These are phyloP conservation scores for Discoglossus pictus DNA, from an alignment of 2,797 vertebrate species.

Conservation along the genomic window DNA sequence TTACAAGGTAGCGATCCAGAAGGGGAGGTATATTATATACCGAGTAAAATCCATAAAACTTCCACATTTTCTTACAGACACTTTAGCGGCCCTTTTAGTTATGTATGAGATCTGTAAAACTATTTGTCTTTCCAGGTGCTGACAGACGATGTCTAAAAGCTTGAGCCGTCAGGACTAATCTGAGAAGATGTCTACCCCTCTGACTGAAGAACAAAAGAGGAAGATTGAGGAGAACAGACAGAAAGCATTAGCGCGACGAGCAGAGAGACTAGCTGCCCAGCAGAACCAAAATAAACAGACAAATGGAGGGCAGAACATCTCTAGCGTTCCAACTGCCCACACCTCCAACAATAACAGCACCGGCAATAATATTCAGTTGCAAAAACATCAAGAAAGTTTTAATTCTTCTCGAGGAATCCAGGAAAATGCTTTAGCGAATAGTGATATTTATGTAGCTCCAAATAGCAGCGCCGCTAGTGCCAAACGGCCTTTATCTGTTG, in stretches of 20 bases:
- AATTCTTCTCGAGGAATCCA: constrained; percentile 28
- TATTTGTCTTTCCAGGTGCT: background rate
- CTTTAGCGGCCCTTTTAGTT: no score
- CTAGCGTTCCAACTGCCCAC: constrained; percentile 13
- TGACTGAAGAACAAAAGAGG: constrained; percentile 86
- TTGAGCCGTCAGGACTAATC: constrained; percentile 18
- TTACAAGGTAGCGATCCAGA: no score
- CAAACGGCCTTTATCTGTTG: background rate
- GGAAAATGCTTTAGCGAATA: background rate
- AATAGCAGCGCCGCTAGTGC: constrained; percentile 20
- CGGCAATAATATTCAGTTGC: constrained; percentile 2
- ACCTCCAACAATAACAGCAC: background rate
- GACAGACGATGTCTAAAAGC: background rate
- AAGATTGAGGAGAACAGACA: constrained; percentile 90
- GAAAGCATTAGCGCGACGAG: constrained; percentile 86
- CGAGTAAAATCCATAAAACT: no score
- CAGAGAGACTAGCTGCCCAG: constrained; percentile 79
- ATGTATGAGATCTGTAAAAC: background rate
- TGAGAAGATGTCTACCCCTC: constrained; percentile 77
- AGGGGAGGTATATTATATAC: no score
- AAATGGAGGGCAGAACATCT: background rate
- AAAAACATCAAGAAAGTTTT: constrained; percentile 17
- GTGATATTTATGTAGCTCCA: constrained; percentile 2
- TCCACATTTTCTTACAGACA: no score
- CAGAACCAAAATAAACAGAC: constrained; percentile 36